Evolutionary conservation across 2,888 invertebrate species (phyloP).

Genomic region (Melieria picta): DNA sequence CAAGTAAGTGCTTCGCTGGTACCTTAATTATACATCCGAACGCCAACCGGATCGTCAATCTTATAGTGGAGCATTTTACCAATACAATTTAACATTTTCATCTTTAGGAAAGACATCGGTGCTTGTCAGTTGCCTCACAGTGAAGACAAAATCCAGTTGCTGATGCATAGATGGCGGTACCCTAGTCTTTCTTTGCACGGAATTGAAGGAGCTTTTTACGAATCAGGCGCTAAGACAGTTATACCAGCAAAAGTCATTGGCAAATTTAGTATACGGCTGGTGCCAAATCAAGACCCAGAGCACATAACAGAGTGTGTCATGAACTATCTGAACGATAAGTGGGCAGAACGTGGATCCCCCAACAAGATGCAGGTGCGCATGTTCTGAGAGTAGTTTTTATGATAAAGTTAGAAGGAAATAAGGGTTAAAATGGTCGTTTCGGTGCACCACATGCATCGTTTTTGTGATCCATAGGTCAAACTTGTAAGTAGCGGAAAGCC

Average conservation of each 20-base stretch:
- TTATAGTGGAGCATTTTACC: too few species aligned
- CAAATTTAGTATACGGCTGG: constrained; percentile 96
- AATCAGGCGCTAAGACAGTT: constrained; percentile 93
- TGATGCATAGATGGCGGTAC: constrained; percentile 96
- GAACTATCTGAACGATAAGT: constrained; percentile 80
- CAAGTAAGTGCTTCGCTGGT: constrained; percentile 65
- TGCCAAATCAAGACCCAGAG: constrained; percentile 91
- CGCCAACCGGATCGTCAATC: too few species aligned
- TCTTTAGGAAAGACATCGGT: constrained; percentile 73
- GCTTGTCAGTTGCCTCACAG: constrained; percentile 76
- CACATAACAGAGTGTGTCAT: constrained; percentile 84
- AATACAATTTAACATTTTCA: background rate
- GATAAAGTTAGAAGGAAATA: too few species aligned
- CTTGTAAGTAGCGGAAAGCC: constrained; percentile 73
- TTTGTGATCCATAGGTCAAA: constrained; percentile 41
- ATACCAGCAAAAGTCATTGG: constrained; percentile 93
- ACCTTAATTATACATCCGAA: too few species aligned
- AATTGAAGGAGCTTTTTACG: constrained; percentile 92
- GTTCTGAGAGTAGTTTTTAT: background rate
- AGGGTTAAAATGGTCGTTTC: too few species aligned
- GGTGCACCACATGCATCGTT: too few species aligned
- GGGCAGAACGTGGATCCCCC: constrained; percentile 82
- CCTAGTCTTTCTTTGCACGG: constrained; percentile 95
- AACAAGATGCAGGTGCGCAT: constrained; percentile 78
- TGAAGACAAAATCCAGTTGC: constrained; percentile 80